Conservation (phyloP, 2,113 vertebrate species). For the Phrynosoma blainvillii region DNA sequence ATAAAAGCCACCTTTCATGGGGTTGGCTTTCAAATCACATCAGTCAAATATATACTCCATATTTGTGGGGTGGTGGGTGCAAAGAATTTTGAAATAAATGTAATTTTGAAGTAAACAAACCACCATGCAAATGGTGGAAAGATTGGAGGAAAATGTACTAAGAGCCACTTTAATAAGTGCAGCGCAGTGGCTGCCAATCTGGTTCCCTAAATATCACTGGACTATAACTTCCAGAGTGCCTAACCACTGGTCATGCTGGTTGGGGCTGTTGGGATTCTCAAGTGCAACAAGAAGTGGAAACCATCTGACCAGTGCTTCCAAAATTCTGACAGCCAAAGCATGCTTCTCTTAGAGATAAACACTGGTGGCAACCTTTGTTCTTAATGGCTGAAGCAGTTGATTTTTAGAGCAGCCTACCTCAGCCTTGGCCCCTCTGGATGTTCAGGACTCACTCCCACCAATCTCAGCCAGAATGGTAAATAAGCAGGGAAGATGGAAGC, state of each 20-base stretch:
- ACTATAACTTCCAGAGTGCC: neutral
- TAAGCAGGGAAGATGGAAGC: neutral
- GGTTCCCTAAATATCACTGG: neutral
- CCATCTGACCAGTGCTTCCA: neutral
- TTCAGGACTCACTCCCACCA: neutral
- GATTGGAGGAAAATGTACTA: neutral
- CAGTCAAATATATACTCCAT: neutral
- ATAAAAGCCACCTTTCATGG: neutral
- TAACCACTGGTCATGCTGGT: no score
- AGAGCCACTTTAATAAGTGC: neutral
- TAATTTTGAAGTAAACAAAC: neutral
- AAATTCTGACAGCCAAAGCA: neutral
- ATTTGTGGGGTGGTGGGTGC: neutral
- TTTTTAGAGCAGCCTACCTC: neutral
- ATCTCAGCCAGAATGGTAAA: neutral
- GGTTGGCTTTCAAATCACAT: rapidly evolving
- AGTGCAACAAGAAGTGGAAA: neutral
- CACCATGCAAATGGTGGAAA: neutral
- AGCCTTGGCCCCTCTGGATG: neutral
- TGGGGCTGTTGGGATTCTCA: neutral
- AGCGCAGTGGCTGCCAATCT: neutral
- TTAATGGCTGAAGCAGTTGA: neutral
- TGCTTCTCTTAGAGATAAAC: neutral
- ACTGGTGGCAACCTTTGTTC: neutral
- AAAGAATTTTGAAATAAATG: neutral